phyloP scores from a whole-genome alignment of 2,888 invertebrate genomes.

The Teleogryllus oceanicus region DNA sequence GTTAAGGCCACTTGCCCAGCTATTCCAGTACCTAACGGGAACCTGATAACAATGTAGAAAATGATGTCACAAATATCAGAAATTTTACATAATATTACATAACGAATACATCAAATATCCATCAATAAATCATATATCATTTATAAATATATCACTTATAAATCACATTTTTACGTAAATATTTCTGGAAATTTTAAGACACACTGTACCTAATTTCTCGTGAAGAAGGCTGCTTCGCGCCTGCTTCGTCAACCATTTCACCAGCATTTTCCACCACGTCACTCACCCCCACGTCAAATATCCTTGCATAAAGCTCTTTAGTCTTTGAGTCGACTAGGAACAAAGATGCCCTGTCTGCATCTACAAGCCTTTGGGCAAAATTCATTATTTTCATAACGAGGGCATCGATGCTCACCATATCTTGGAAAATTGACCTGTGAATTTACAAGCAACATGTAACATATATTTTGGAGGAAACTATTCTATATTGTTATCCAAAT shows the following conservation, averaged over 20 bases:
- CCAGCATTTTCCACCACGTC: constrained; percentile 42
- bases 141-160: too few species aligned
- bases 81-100: too few species aligned
- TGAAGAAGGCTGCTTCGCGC: constrained; percentile 26
- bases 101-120: too few species aligned
- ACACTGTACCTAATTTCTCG: constrained; percentile 35
- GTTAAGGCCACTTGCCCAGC: constrained; percentile 78
- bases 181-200: too few species aligned
- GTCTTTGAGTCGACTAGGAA: constrained; percentile 73
- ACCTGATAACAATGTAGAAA: constrained; percentile 46
- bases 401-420: constrained; percentile 79
- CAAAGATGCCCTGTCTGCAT: constrained; percentile 78
- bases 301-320: constrained; percentile 74
- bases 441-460: not conserved
- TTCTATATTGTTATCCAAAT: too few species aligned
- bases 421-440: constrained; percentile 77
- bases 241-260: constrained; percentile 37
- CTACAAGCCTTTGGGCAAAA: constrained; percentile 75
- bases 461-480: too few species aligned
- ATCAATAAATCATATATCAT: too few species aligned
- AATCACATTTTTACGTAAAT: too few species aligned
- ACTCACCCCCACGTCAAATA: constrained; percentile 65
- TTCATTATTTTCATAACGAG: constrained; percentile 80
- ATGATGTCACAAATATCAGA: too few species aligned
- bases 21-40: constrained; percentile 73